Evolutionary conservation across 1,140 invertebrate species (phyloP).

Genomic region (Drosophila nannoptera): DNA sequence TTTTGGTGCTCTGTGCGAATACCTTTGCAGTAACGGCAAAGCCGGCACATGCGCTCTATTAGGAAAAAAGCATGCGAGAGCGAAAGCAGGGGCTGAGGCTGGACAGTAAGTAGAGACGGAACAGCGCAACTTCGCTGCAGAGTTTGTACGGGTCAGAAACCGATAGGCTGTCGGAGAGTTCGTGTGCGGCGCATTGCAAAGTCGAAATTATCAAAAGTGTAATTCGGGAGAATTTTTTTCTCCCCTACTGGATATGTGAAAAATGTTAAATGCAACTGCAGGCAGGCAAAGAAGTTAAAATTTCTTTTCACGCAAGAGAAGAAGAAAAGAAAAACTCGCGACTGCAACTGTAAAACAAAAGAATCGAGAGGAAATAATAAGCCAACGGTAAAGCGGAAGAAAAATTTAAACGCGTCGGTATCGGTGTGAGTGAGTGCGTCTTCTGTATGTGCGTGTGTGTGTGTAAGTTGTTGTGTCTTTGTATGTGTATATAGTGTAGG

Average conservation of each 20-base stretch:
- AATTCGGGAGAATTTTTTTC: constrained; percentile 23
- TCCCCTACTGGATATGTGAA: constrained; percentile 24
- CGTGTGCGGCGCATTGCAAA: constrained; percentile 46
- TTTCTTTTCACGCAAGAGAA: background rate
- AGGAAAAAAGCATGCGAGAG: constrained; percentile 11
- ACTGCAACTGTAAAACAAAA: constrained; percentile 15
- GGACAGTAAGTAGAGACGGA: constrained; percentile 39
- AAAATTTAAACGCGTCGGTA: constrained; percentile 49
- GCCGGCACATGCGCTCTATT: constrained; percentile 55
- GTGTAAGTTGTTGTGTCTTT: constrained; percentile 9
- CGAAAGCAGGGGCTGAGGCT: constrained; percentile 8
- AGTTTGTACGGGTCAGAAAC: constrained; percentile 63
- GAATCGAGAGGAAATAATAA: constrained; percentile 32
- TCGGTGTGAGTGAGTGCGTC: constrained; percentile 36
- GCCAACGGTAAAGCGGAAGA: constrained; percentile 31
- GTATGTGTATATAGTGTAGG: constrained; percentile 35
- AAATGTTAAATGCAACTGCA: constrained; percentile 38
- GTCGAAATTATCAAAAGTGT: constrained; percentile 18
- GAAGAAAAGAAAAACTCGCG: background rate
- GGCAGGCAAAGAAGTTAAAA: constrained; percentile 26
- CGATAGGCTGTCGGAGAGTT: constrained; percentile 66
- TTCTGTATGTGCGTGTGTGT: constrained; percentile 39
- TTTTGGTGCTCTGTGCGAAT: constrained; percentile 37
- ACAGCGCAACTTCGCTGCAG: constrained; percentile 67
- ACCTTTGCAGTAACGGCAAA: constrained; percentile 48